Evolutionary conservation across 2,797 vertebrate genomes (phyloP).

Genomic region (Pteropus rufus): DNA sequence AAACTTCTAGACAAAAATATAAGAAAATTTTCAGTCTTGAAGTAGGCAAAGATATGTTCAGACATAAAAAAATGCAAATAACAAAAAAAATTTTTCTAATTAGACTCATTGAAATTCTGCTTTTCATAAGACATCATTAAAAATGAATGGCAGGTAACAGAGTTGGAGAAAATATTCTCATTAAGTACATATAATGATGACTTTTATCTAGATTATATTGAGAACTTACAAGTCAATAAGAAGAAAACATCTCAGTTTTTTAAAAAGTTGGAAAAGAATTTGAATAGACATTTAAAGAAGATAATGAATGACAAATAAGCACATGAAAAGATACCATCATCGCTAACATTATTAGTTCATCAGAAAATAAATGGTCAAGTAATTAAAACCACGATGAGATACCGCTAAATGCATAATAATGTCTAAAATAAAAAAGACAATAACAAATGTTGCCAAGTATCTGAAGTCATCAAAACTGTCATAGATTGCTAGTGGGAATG

Average conservation of each 20-base stretch:
- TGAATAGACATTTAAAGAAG: constrained; percentile 8
- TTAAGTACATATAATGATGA: neutral
- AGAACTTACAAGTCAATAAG: neutral
- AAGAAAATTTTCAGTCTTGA: neutral
- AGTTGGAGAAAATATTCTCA: neutral
- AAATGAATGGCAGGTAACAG: constrained; percentile 2
- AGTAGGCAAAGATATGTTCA: neutral
- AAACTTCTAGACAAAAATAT: neutral
- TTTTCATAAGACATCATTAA: neutral
- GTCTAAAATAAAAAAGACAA: neutral
- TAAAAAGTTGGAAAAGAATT: neutral
- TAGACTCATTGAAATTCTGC: neutral
- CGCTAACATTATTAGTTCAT: neutral
- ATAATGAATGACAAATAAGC: neutral
- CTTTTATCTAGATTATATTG: neutral
- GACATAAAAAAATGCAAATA: neutral
- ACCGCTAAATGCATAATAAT: neutral
- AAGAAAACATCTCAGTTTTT: neutral
- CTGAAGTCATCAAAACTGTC: neutral
- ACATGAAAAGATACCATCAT: neutral
- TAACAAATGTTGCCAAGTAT: neutral
- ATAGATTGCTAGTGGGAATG: neutral
- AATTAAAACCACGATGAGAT: neutral
- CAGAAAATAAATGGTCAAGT: neutral
- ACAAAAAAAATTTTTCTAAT: neutral